Base-by-base conservation (phyloP, 1,140 invertebrate genomes). In the Metopolophium dirhodum region DNA sequence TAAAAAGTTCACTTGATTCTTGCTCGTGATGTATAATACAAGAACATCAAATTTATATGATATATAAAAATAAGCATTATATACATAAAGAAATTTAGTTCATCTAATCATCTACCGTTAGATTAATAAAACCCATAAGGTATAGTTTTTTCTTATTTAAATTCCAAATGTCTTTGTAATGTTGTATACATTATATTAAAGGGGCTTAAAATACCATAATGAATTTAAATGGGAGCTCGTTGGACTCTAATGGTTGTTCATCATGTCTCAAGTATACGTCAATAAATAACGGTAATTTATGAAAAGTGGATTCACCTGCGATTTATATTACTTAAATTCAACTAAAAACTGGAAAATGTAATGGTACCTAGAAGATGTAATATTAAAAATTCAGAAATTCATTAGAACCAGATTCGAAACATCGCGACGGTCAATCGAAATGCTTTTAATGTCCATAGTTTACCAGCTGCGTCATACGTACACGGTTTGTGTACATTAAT, bases 221-320 rank as follows among this genome's bases (percentile, higher is more conserved):
- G 88, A 89, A 89, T 57, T 89, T 89, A 57, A 89, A 89, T 89
- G 35, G n/a, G 1, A 1, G n/a, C 57, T 7, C 11, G 49, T 89
- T 89, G 49, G 35, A 57, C 35, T 57, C 11, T 57, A 89, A 89
- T 57, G 35, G 49, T 18, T 37, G n/a, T 89, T 89, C 88, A 41
- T 57, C 35, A 23, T 30, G 88, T 3, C 0, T 57, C 49, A 57
- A 57, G 35, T 26, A 47, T 41, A 54, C 47, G 88, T 89, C 49
- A 54, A 89, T 37, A 89, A 89, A 54, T 54, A 89, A 89, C 49
- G 6, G 47, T 54, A 54, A 54, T 89, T 57, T 89, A 54, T 89
- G 51, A 89, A 89, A 89, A 57, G 51, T 26, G 26, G 6, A 54
- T 30, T 54, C 30, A 20, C 45, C 6, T 87, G 86, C 14, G 26